Evolutionary conservation across 2,888 invertebrate genomes (phyloP), one percentile per base, ranked within the genome.

Genomic region (Podabrus alpinus): DNA sequence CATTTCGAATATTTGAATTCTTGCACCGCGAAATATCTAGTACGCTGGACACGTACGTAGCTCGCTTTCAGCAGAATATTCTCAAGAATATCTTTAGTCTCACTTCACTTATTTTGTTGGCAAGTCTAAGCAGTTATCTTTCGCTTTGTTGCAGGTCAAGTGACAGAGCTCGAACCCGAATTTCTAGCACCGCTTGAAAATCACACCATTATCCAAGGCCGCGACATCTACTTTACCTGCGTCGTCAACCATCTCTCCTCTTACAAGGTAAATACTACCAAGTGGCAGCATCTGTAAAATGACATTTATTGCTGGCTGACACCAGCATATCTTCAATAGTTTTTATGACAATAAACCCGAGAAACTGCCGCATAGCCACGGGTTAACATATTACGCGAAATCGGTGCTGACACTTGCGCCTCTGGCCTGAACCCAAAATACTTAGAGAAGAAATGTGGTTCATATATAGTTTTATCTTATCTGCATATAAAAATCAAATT

Each of bases 171-270:
- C 71, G 92, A 91, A 83, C 96, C 97, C 4, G 94, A 94, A 86
- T 97, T 97, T 88, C 90, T 96, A 82, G 94, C 94, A 81, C 93
- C 94, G 72, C 88, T 97, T 85, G 94, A 95, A 85, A 97, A 97
- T 87, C 92, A 94, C 85, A 96, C 96, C 61, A 94, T 95, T 76
- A 93, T 94, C 71, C 95, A 95, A 87, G 96, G 97, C 73, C 90
- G 96, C 71, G 96, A 97, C 86, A 93, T 96, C 74, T 93, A 92
- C 85, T 96, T 97, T 88, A 96, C 96, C 69, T 97, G 97, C 86
- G 94, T 95, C 82, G 96, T 97, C 85, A 95, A 96, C 88, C 94
- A 96, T 88, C 92, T 97, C 81, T 95, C 94, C 80, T 90, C 92
- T 84, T 96, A 95, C 88, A 94, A 95, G 92, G 97, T 96, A n/a